Conservation (phyloP, 2,888 invertebrate species). For the Lasioglossum calceatum region DNA sequence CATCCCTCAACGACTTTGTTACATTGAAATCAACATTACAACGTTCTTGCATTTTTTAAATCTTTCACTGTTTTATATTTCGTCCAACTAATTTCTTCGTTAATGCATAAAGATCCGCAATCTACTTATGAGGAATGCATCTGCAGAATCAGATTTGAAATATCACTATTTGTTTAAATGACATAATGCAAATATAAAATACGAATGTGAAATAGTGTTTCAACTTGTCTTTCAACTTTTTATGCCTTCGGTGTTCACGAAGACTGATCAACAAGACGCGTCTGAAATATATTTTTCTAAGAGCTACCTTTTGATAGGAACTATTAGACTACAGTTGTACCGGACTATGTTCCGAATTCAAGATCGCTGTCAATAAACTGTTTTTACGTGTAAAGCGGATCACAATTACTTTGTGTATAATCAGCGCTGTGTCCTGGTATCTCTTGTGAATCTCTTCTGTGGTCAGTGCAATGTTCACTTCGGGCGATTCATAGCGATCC, state of each 20-base stretch:
- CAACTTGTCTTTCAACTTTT: too few species aligned
- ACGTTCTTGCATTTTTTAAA: too few species aligned
- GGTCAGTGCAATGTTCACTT: constrained; percentile 71
- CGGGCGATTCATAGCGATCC: constrained; percentile 77
- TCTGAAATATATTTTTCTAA: background rate
- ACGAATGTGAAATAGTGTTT: too few species aligned
- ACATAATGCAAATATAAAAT: too few species aligned
- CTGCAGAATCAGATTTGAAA: background rate
- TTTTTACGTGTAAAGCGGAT: background rate
- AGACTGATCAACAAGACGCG: too few species aligned
- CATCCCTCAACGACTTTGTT: too few species aligned
- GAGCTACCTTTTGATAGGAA: background rate
- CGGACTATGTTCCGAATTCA: background rate
- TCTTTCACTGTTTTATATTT: too few species aligned
- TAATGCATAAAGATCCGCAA: too few species aligned
- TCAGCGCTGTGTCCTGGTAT: constrained; percentile 81
- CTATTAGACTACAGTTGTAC: background rate
- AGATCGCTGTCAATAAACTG: background rate
- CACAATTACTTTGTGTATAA: constrained; percentile 80
- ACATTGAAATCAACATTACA: too few species aligned
- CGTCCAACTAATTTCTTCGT: too few species aligned
- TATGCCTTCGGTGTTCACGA: too few species aligned
- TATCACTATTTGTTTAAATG: background rate
- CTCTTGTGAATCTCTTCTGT: constrained; percentile 78
- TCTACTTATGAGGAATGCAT: too few species aligned